A percentile compares a stretch with the other conserved stretches of the same genome.
Evolutionary conservation across 2,113 vertebrate genomes (phyloP).

Genomic region (Corythaeola cristata): DNA sequence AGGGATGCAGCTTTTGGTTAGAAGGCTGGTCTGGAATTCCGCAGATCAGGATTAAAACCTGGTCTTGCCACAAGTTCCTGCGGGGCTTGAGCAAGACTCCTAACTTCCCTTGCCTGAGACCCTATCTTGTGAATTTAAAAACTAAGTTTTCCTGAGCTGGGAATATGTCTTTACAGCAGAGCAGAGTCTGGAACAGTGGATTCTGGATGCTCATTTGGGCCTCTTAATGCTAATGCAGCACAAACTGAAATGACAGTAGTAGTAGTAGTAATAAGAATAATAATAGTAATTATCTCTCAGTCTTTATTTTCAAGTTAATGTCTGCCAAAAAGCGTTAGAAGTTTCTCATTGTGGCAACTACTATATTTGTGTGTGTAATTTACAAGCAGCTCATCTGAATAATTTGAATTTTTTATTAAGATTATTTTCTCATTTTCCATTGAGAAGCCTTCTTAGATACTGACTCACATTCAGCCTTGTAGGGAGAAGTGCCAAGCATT

Average conservation of each 20-base stretch:
- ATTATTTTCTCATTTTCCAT: constrained; percentile 61
- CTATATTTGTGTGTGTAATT: constrained; percentile 47
- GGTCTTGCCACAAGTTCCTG: not conserved
- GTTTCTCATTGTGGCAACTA: constrained; percentile 57
- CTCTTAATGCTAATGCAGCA: constrained; percentile 26
- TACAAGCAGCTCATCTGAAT: constrained; percentile 53
- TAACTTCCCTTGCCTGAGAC: not conserved
- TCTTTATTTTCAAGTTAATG: constrained; percentile 52
- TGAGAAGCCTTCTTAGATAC: constrained; percentile 43
- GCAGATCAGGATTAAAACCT: not conserved
- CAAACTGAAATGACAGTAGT: constrained; percentile 13
- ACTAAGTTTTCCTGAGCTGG: not conserved
- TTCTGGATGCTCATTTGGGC: not conserved
- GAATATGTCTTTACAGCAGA: not conserved
- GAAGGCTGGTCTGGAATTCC: not conserved
- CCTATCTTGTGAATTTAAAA: not conserved
- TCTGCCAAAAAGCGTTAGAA: constrained; percentile 59
- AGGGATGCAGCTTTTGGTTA: not conserved
- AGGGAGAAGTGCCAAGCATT: constrained; percentile 43
- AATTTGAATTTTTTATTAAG: constrained; percentile 65
- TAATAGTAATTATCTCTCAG: constrained; percentile 29
- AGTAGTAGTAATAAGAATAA: constrained; percentile 22
- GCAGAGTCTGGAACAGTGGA: not conserved
- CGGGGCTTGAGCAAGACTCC: not conserved
- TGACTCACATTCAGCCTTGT: constrained; percentile 39